phyloP scores from a whole-genome alignment of 2,797 vertebrate species.

The Myoxocephalus aenaeus region DNA sequence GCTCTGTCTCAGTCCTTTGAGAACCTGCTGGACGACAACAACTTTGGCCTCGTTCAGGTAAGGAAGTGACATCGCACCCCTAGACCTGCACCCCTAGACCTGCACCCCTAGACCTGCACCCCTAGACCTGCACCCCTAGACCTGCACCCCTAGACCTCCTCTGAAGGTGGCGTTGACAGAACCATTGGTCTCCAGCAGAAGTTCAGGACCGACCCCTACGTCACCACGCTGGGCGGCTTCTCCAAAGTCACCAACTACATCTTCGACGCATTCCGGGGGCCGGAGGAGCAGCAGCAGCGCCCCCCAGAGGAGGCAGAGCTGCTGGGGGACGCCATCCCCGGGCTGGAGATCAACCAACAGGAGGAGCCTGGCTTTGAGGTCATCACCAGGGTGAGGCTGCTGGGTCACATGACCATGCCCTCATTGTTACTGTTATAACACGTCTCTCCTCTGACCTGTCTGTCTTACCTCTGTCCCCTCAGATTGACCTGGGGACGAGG shows the following conservation, averaged over 20 bases:
- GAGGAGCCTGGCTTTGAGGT: conserved; percentile 97
- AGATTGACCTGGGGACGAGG: conserved; percentile 92
- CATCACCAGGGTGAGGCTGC: conserved; percentile 90
- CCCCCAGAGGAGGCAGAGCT: conserved; percentile 87
- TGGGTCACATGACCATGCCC: not conserved
- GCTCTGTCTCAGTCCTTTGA: conserved; percentile 96
- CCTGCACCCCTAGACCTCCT: too few relatives aligned
- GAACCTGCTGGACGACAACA: conserved; percentile 95
- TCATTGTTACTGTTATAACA: too few relatives aligned
- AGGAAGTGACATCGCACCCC: conserved; percentile 31
- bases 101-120: too few relatives aligned
- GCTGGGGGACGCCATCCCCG: conserved; percentile 92
- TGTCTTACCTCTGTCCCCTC: conserved; percentile 31
- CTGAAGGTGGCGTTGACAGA: not conserved
- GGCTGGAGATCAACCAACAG: conserved; percentile 95
- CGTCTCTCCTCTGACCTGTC: not conserved
- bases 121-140: too few relatives aligned
- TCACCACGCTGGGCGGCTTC: conserved; percentile 91
- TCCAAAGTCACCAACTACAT: conserved; percentile 97
- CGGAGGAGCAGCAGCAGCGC: conserved; percentile 88
- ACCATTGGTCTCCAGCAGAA: conserved; percentile 81
- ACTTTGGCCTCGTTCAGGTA: conserved; percentile 90
- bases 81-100: too few relatives aligned
- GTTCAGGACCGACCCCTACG: conserved; percentile 91
- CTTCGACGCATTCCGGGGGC: conserved; percentile 89